A percentile compares a stretch with the other conserved stretches of the same genome.
These are phyloP conservation scores for Tetheella fluctuosa DNA, from an alignment of 2,888 invertebrate species.

Conservation along the genomic window DNA sequence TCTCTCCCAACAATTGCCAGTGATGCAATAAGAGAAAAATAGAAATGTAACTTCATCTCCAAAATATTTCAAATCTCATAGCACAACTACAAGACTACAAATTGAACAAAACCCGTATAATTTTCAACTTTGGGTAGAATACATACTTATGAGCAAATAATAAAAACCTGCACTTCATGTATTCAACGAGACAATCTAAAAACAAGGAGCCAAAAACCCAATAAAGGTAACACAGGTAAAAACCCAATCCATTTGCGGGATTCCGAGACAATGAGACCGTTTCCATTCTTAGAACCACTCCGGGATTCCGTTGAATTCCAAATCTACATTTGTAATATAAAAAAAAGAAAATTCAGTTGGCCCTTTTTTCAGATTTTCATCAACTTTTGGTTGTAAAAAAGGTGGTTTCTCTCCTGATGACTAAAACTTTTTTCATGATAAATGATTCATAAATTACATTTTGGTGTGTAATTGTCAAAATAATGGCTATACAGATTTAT, in stretches of 20 bases:
- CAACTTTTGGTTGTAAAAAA: background rate
- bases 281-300: slow-evolving; percentile 28
- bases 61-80: background rate
- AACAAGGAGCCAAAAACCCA: slow-evolving; percentile 28
- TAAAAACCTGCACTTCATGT: slow-evolving; percentile 15
- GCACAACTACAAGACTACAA: background rate
- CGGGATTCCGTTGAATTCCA: slow-evolving; percentile 18
- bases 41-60: too few relatives aligned
- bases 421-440: too few relatives aligned
- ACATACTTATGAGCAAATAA: background rate
- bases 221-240: slow-evolving; percentile 25
- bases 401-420: too few relatives aligned
- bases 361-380: background rate
- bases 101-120: background rate
- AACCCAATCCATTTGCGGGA: slow-evolving; percentile 27
- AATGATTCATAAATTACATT: too few relatives aligned
- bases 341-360: background rate
- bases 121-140: background rate
- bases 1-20: too few relatives aligned
- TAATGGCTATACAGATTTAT: too few relatives aligned
- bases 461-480: too few relatives aligned
- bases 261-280: slow-evolving; percentile 25
- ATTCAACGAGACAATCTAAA: slow-evolving; percentile 21
- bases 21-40: background rate
- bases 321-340: background rate